These are phyloP conservation scores for Diadromus collaris DNA, from an alignment of 2,888 invertebrate genomes.

Conservation along the genomic window DNA sequence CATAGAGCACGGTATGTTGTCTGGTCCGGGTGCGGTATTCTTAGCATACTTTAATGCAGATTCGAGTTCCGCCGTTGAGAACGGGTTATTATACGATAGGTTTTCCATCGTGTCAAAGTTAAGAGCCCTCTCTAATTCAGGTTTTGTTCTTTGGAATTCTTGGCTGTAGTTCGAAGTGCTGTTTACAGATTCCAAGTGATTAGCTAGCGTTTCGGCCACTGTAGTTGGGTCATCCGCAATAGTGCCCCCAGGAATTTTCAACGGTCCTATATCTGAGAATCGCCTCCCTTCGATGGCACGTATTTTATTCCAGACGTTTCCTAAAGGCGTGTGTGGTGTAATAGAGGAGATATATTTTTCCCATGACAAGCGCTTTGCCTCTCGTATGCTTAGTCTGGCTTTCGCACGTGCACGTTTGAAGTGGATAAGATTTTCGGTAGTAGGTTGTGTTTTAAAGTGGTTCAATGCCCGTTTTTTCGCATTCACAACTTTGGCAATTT, in stretches of 20 bases:
- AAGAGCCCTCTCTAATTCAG: neutral
- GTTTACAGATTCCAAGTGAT: neutral
- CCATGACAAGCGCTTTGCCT: neutral
- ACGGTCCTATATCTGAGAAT: neutral
- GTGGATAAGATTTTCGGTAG: neutral
- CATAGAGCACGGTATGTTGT: constrained; percentile 48
- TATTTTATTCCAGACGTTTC: neutral
- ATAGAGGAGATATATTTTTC: neutral
- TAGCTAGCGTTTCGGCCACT: neutral
- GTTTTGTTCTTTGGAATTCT: neutral
- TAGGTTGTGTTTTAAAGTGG: neutral
- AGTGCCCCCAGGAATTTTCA: neutral
- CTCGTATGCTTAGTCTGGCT: neutral
- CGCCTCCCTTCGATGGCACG: neutral
- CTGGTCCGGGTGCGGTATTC: constrained; percentile 53
- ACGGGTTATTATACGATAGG: no score
- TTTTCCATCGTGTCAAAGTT: neutral
- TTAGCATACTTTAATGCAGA: constrained; percentile 7
- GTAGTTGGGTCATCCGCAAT: neutral
- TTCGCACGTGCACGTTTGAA: neutral
- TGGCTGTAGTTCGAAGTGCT: neutral
- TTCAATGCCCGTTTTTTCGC: neutral
- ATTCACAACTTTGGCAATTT: neutral
- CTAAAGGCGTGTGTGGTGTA: neutral
- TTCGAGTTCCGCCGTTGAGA: constrained; percentile 30